phyloP scores from a whole-genome alignment of 2,113 vertebrate genomes.

The Candoia aspera region DNA sequence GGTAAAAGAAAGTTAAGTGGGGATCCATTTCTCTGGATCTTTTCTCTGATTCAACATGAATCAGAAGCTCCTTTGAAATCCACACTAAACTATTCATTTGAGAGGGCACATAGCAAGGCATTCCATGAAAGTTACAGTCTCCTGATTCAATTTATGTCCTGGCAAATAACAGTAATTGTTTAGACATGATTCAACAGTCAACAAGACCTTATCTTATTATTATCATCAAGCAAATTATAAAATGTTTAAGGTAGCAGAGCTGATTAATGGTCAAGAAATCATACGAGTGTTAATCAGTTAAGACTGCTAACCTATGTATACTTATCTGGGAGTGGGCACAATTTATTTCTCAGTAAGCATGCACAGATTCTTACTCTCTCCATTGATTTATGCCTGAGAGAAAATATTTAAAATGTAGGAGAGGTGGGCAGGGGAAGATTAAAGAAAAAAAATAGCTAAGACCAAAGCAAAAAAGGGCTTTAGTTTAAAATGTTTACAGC shows the following conservation, averaged over 20 bases:
- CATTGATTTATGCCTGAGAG: neutral
- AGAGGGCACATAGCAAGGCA: neutral
- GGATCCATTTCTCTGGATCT: neutral
- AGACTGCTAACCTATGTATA: neutral
- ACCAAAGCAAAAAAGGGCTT: neutral
- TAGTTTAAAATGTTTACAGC: neutral
- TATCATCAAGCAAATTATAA: neutral
- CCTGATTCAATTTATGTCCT: neutral
- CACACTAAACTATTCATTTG: neutral
- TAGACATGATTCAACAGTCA: neutral
- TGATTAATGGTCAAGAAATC: slow-evolving; percentile 1
- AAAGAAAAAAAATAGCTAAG: neutral
- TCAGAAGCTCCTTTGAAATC: slow-evolving; percentile 2
- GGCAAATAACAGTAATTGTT: neutral
- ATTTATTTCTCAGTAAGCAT: neutral
- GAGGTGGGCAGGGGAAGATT: neutral
- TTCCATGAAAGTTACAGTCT: neutral
- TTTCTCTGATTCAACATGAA: neutral
- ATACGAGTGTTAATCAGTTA: neutral
- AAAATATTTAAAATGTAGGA: neutral
- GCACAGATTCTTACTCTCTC: neutral
- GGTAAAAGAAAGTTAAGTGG: neutral
- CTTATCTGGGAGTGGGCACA: neutral
- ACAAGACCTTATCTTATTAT: neutral
- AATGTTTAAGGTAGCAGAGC: neutral